Conservation (phyloP, 2,797 vertebrate genomes). For the Acomys russatus region DNA sequence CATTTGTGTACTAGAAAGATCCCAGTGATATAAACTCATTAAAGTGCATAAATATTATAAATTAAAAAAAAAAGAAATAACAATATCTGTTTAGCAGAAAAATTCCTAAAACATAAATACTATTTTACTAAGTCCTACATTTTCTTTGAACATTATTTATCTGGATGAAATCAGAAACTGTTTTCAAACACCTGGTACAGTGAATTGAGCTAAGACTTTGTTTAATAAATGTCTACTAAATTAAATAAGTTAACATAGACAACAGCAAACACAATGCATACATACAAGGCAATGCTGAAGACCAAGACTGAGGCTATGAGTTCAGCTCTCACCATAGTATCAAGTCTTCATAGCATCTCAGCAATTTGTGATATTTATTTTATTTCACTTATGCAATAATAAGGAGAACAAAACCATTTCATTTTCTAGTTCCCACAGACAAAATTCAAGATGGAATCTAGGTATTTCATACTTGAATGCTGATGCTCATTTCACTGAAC, state of each 20-base stretch:
- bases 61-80: too few species aligned
- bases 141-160: neutral
- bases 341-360: neutral
- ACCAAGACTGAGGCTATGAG: neutral
- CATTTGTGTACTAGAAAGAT: neutral
- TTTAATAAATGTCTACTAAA: neutral
- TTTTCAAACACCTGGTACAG: neutral
- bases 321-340: neutral
- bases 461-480: neutral
- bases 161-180: neutral
- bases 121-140: neutral
- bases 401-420: neutral
- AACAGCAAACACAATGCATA: neutral
- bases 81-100: neutral
- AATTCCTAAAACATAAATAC: neutral
- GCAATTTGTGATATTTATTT: neutral
- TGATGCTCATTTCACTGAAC: neutral
- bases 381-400: neutral
- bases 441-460: neutral
- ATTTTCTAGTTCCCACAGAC: neutral
- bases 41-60: conserved; percentile 1
- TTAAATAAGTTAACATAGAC: neutral
- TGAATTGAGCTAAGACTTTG: neutral
- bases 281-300: neutral
- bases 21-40: neutral